Evolutionary conservation across 1,140 invertebrate genomes (phyloP).

Genomic region (Brachionus plicatilis): DNA sequence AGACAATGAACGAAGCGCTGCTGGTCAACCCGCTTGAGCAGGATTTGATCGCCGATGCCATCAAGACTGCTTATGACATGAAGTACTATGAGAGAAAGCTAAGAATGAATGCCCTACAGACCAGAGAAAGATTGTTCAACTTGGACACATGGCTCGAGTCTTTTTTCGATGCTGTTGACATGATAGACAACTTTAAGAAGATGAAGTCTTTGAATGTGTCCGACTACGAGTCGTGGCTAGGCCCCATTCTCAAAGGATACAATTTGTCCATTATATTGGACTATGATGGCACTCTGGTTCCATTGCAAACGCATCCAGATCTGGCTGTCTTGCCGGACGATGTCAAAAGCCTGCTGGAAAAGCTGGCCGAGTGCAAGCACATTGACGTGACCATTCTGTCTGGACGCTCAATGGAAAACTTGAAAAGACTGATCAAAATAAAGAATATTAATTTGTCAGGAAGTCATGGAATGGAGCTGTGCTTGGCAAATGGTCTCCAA

Average conservation of each 20-base stretch:
- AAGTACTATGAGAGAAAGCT: conserved; percentile 74
- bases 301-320: conserved; percentile 80
- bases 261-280: conserved; percentile 75
- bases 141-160: conserved; percentile 81
- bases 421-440: conserved; percentile 4
- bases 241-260: conserved; percentile 65
- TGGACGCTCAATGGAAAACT: conserved; percentile 1
- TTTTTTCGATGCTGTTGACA: conserved; percentile 62
- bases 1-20: conserved; percentile 64
- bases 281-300: conserved; percentile 81
- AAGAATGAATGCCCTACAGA: conserved; percentile 74
- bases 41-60: conserved; percentile 75
- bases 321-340: conserved; percentile 74
- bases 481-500: conserved; percentile 60
- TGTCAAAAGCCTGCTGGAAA: conserved; percentile 58
- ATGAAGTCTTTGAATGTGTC: conserved; percentile 21
- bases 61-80: conserved; percentile 80
- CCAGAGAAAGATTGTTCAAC: conserved; percentile 68
- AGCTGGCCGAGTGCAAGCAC: neutral
- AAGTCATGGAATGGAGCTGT: neutral
- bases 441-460: conserved; percentile 54
- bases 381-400: conserved; percentile 11
- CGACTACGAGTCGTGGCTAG: conserved; percentile 36
- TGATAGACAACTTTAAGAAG: conserved; percentile 42
- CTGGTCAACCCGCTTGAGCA: conserved; percentile 84